Evolutionary conservation across 2,888 invertebrate genomes (phyloP).

Genomic region (Lasius fuliginosus): DNA sequence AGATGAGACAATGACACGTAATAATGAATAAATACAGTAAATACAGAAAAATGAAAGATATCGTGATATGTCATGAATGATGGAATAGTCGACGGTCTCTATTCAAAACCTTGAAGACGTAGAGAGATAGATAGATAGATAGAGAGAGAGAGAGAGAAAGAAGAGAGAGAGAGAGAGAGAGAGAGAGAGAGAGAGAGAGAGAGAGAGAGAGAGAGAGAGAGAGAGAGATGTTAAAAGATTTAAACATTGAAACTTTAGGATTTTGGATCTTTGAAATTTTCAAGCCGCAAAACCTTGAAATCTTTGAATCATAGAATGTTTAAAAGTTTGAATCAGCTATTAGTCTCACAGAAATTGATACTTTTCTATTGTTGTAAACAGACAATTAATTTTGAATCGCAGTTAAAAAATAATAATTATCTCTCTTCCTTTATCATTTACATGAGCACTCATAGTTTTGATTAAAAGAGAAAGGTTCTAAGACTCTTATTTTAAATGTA

Average conservation of each 20-base stretch:
- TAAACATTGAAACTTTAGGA: no score
- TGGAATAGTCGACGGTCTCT: neutral
- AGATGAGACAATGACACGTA: neutral
- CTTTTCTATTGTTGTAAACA: neutral
- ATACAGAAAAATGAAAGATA: neutral
- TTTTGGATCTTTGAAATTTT: neutral
- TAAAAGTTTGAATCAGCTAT: neutral
- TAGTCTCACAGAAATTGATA: neutral
- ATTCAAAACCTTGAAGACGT: neutral
- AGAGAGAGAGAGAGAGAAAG: no score
- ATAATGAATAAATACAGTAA: neutral
- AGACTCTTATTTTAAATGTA: neutral
- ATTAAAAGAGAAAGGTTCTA: neutral
- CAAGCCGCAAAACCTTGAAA: neutral
- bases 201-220: no score
- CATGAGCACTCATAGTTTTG: neutral
- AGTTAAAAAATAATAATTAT: neutral
- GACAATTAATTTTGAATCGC: neutral
- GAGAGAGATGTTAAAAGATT: no score
- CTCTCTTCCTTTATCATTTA: neutral
- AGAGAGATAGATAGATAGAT: no score
- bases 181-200: no score
- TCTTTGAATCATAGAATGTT: neutral
- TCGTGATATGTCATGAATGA: neutral
- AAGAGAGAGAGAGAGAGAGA: no score